Conservation (phyloP, 2,888 invertebrate species). For the Andrena fulva region DNA sequence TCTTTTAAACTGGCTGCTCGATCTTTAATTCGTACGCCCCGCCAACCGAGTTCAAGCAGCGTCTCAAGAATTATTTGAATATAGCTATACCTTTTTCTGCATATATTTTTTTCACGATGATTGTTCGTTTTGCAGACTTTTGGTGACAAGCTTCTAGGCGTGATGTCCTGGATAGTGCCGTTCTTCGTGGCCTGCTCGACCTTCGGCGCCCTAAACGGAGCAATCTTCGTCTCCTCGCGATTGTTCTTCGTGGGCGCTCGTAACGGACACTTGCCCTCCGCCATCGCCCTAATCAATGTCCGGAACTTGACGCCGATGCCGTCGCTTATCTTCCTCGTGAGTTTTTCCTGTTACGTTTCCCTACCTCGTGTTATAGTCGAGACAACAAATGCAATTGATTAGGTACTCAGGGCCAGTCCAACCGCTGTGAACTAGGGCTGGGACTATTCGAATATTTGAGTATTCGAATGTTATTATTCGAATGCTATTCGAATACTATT, state of each 20-base stretch:
- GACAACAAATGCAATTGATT: too few relatives aligned
- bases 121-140: conserved; percentile 88
- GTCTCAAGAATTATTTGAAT: background rate
- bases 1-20: too few relatives aligned
- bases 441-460: too few relatives aligned
- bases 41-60: too few relatives aligned
- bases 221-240: conserved; percentile 96
- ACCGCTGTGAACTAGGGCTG: too few relatives aligned
- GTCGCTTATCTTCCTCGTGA: conserved; percentile 94
- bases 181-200: conserved; percentile 98
- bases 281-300: conserved; percentile 94
- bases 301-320: conserved; percentile 94
- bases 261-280: conserved; percentile 93
- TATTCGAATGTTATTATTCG: too few relatives aligned
- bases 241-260: conserved; percentile 96
- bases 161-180: conserved; percentile 96
- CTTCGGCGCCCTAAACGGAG: conserved; percentile 97
- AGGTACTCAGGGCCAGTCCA: too few relatives aligned
- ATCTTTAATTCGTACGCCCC: too few relatives aligned
- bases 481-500: too few relatives aligned
- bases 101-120: background rate
- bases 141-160: conserved; percentile 94
- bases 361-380: too few relatives aligned
- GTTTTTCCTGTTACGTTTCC: conserved; percentile 5
- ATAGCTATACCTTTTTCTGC: background rate